These are phyloP conservation scores for Dendroctonus ponderosae DNA, from an alignment of 1,140 invertebrate species.

Conservation along the genomic window DNA sequence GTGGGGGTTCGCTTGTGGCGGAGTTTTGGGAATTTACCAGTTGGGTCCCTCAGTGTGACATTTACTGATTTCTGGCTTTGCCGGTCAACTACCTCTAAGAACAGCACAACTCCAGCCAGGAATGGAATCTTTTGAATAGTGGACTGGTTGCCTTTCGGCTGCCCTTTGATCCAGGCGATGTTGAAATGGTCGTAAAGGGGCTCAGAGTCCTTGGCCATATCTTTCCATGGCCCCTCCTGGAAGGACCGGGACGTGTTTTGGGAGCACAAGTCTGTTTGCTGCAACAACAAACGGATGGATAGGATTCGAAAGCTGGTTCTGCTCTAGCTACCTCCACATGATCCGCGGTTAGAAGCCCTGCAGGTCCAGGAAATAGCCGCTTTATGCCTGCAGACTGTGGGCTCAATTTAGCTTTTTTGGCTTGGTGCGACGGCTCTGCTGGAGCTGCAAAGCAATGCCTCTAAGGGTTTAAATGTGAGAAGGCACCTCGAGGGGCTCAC, in stretches of 20 bases:
- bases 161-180: constrained; percentile 39
- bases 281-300: constrained; percentile 1
- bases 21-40: constrained; percentile 24
- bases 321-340: neutral
- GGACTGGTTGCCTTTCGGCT: constrained; percentile 18
- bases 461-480: too few relatives aligned
- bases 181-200: constrained; percentile 36
- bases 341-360: constrained; percentile 31
- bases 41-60: constrained; percentile 35
- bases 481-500: too few relatives aligned
- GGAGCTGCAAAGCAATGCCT: too few relatives aligned
- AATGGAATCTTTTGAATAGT: constrained; percentile 36
- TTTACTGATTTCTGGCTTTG: constrained; percentile 32
- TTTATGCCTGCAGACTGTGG: constrained; percentile 10
- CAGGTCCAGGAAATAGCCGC: constrained; percentile 38
- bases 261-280: constrained; percentile 18
- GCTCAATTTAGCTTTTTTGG: neutral
- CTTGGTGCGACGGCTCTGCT: too few relatives aligned
- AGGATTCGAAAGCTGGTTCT: neutral
- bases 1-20: neutral
- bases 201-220: constrained; percentile 31
- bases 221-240: constrained; percentile 30
- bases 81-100: constrained; percentile 23
- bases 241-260: constrained; percentile 24
- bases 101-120: constrained; percentile 34